A percentile compares a stretch with the other conserved stretches of the same genome.
Evolutionary conservation across 2,113 vertebrate species (phyloP).

Genomic region (Prochilodus magdalenae): DNA sequence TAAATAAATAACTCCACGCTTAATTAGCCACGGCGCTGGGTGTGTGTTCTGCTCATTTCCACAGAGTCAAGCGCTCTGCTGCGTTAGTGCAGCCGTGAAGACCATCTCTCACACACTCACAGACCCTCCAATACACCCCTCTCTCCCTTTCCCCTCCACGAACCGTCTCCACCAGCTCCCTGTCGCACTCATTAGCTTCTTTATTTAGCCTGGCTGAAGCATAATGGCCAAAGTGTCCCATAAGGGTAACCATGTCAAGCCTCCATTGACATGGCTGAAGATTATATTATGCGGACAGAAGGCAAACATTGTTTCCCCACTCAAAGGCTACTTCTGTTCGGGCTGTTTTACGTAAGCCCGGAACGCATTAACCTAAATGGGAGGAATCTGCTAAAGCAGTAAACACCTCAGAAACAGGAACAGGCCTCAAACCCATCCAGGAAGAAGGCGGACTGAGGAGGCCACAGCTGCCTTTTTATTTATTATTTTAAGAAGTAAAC

Average conservation of each 20-base stretch:
- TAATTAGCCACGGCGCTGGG: conserved; percentile 18
- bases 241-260: background rate
- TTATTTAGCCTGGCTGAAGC: background rate
- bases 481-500: background rate
- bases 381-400: background rate
- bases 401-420: background rate
- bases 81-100: background rate
- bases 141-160: background rate
- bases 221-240: conserved; percentile 3
- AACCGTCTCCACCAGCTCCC: background rate
- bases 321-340: background rate
- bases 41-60: conserved; percentile 25
- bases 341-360: background rate
- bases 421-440: background rate
- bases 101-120: background rate
- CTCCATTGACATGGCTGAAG: background rate
- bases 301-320: background rate
- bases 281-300: background rate
- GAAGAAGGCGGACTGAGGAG: background rate
- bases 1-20: conserved; percentile 27
- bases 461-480: background rate
- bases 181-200: background rate
- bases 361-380: conserved; percentile 9
- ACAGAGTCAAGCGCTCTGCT: conserved; percentile 22
- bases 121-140: background rate